phyloP scores from a whole-genome alignment of 2,797 vertebrate genomes.

The Neopelma chrysocephalum region DNA sequence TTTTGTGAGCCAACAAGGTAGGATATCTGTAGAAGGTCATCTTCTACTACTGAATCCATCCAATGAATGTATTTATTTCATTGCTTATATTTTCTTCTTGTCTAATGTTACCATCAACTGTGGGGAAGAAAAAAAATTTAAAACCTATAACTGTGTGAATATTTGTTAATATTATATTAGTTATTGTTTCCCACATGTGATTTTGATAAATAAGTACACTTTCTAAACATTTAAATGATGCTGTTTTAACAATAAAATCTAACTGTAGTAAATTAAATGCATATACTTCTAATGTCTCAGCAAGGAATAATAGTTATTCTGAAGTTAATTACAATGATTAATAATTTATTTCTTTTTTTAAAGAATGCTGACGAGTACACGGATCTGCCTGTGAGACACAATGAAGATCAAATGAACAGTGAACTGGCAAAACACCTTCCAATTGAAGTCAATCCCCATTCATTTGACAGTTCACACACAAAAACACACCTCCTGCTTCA shows the following conservation, averaged over 20 bases:
- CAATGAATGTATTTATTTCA: not conserved
- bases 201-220: not conserved
- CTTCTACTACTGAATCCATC: not conserved
- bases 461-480: constrained; percentile 93
- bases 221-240: not conserved
- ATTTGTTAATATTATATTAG: not conserved
- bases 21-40: not conserved
- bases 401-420: constrained; percentile 97
- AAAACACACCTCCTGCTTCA: constrained; percentile 94
- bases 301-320: not conserved
- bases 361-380: constrained; percentile 96
- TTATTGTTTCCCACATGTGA: not conserved
- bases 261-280: not conserved
- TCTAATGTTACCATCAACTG: not conserved
- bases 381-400: constrained; percentile 96
- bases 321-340: not conserved
- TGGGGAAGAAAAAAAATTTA: not conserved
- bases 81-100: not conserved
- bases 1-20: not conserved
- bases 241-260: not conserved
- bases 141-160: not conserved
- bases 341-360: not conserved
- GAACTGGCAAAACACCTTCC: constrained; percentile 92
- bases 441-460: constrained; percentile 90
- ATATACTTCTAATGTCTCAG: not conserved